Conservation (phyloP, 2,888 invertebrate genomes). For the Diadegma fenestrale region DNA sequence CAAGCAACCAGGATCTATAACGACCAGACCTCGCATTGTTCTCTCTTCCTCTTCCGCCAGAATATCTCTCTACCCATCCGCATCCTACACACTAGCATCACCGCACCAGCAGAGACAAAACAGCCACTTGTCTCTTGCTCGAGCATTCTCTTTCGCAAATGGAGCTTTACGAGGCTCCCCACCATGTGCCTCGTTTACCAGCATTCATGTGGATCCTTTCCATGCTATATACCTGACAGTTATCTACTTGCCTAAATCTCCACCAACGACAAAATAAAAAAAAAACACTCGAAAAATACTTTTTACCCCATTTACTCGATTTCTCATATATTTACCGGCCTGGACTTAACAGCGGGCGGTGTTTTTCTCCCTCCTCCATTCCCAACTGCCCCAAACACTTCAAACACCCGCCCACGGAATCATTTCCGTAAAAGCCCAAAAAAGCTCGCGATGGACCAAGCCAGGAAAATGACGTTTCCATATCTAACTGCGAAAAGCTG, state of each 20-base stretch:
- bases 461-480: no score
- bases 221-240: neutral
- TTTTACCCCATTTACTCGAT: conserved; percentile 37
- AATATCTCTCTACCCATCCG: conserved; percentile 4
- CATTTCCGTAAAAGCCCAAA: neutral
- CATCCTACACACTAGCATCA: neutral
- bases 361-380: neutral
- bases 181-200: conserved; percentile 53
- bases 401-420: neutral
- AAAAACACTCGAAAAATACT: conserved; percentile 8
- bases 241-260: conserved; percentile 32
- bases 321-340: neutral
- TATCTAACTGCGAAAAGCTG: no score
- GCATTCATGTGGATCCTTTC: conserved; percentile 36
- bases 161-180: conserved; percentile 51
- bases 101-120: neutral
- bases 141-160: conserved; percentile 55
- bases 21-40: conserved; percentile 49
- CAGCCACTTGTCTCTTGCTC: conserved; percentile 53
- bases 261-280: conserved; percentile 25
- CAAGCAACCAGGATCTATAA: conserved; percentile 32
- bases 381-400: neutral
- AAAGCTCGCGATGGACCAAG: neutral
- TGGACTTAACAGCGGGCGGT: conserved; percentile 9
- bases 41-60: conserved; percentile 20